A percentile compares a stretch with the other conserved stretches of the same genome.
phyloP scores from a whole-genome alignment of 1,140 invertebrate genomes.

The Brachionus manjavacas region DNA sequence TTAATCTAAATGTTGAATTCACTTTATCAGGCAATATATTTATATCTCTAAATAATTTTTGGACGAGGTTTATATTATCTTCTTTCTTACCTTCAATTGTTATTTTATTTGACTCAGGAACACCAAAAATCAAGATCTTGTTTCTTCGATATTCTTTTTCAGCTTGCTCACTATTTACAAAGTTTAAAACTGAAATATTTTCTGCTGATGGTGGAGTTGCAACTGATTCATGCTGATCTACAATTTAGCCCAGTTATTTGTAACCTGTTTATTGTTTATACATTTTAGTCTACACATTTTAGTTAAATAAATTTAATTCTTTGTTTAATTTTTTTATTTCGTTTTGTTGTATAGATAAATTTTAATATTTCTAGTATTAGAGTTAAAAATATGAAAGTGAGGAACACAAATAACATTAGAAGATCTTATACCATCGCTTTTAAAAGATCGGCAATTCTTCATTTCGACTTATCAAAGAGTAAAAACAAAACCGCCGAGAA shows the following conservation, averaged over 20 bases:
- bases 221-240: background rate
- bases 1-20: background rate
- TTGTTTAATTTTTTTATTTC: too few relatives aligned
- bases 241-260: too few relatives aligned
- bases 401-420: background rate
- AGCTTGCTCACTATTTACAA: background rate
- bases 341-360: background rate
- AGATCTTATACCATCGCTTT: background rate
- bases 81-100: background rate
- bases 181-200: background rate
- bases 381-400: background rate
- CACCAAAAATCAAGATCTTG: background rate
- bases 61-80: background rate
- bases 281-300: too few relatives aligned
- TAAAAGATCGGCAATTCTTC: background rate
- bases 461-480: conserved; percentile 60
- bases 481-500: conserved; percentile 45
- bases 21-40: background rate
- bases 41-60: background rate
- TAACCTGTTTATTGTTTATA: too few relatives aligned
- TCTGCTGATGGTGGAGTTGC: background rate
- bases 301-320: too few relatives aligned
- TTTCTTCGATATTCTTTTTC: background rate
- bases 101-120: too few relatives aligned
- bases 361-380: background rate